A percentile compares a stretch with the other conserved stretches of the same genome.
Evolutionary conservation across 2,113 vertebrate species (phyloP).

Genomic region (Oreocharis arfaki): DNA sequence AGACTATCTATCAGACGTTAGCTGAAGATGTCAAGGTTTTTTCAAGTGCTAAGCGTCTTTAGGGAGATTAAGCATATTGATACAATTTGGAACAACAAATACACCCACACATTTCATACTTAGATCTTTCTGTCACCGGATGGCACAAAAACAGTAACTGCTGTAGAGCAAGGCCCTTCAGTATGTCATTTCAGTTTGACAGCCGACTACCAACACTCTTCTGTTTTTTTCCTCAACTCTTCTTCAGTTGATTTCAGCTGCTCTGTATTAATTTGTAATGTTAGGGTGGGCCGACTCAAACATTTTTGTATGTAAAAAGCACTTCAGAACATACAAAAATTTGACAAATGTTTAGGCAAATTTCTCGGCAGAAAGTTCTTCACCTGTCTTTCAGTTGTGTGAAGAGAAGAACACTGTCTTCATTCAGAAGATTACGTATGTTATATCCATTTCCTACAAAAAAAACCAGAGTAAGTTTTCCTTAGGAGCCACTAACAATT

Average conservation of each 20-base stretch:
- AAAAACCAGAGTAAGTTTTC: neutral
- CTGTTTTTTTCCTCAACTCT: neutral
- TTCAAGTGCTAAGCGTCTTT: neutral
- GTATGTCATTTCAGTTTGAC: neutral
- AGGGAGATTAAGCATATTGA: neutral
- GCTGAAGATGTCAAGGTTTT: neutral
- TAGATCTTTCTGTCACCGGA: neutral
- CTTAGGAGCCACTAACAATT: neutral
- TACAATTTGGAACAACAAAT: neutral
- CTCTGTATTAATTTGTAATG: neutral
- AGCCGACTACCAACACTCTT: neutral
- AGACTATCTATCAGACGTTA: neutral
- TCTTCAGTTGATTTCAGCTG: neutral
- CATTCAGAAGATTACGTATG: conserved; percentile 70
- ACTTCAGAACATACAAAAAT: neutral
- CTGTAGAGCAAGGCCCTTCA: neutral
- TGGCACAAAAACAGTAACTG: neutral
- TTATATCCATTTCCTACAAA: conserved; percentile 77
- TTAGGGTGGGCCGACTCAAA: neutral
- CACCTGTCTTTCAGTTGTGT: conserved; percentile 71
- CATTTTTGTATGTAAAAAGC: neutral
- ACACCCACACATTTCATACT: neutral
- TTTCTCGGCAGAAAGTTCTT: neutral
- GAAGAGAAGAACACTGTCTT: conserved; percentile 73
- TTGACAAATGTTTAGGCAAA: neutral